Evolutionary conservation across 2,113 vertebrate genomes (phyloP), one percentile per base, ranked within the genome.

Genomic region (Zapus hudsonius): DNA sequence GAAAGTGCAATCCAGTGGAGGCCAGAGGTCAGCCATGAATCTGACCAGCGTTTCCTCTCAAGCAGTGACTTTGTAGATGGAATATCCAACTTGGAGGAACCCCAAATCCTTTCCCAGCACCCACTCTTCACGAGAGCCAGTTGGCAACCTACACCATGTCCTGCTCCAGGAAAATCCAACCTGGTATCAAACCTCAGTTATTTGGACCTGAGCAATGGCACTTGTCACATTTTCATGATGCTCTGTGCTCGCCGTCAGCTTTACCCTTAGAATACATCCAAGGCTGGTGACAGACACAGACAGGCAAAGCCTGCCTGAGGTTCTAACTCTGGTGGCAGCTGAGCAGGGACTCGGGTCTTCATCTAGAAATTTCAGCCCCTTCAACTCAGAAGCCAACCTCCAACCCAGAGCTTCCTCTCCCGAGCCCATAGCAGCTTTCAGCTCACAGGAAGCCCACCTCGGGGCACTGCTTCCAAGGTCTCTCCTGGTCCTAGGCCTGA

Each of bases 171-270:
- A 25, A 70, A 13, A 73, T 27, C 67, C 74, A 17, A 1, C 6
- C 2, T 0, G 33, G 83, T 17, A 44, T 44, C 55, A 10, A 52
- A 25, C 0, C 57, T 40, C 20, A 25, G n/a, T 10, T 7, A 3
- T 1, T 13, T 29, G 19, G 19, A 22, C 61, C 11, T 1, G 22
- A 81, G 25, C 33, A 2, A 1, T 0, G 3, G 10, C 3, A 0
- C 5, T 0, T 6, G 29, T 11, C n/a, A 42, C 13, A 4, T 47
- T 75, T 47, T 73, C 2, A 2, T 31, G n/a, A 16, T 0, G 11
- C 12, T 23, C 63, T 4, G 33, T 0, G 0, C 27, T 20, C 47
- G 29, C 66, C 27, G 16, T 5, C 29, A 10, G 2, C 52, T 0
- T 0, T 22, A 6, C 9, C n/a, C 31, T 75, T 7, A 44, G 3